Conservation (phyloP, 1,140 invertebrate genomes). For the Babylonia areolata region DNA sequence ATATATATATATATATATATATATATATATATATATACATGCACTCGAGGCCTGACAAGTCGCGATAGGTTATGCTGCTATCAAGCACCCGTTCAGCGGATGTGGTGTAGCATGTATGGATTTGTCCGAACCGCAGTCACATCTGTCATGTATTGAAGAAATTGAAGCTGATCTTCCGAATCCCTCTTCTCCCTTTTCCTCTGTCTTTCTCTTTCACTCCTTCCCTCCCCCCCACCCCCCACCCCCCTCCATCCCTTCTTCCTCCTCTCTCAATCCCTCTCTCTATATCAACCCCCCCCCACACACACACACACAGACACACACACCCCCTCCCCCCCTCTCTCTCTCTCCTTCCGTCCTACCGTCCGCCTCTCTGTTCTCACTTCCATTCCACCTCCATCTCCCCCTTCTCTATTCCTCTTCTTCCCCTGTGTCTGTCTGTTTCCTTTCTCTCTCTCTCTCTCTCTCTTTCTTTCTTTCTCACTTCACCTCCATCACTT, state of each 20-base stretch:
- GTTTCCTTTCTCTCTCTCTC: background rate
- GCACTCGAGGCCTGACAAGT: no score
- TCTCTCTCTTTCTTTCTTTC: background rate
- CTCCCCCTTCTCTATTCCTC: conserved; percentile 1
- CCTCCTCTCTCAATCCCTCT: conserved; percentile 31
- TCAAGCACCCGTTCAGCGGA: no score
- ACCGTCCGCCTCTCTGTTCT: conserved; percentile 5
- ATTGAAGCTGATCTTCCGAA: no score
- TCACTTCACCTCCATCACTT: background rate
- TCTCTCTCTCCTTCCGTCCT: conserved; percentile 15
- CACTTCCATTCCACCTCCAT: conserved; percentile 7
- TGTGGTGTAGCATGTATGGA: no score
- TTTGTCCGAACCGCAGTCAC: no score
- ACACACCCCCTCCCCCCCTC: conserved; percentile 2
- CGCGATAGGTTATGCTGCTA: no score
- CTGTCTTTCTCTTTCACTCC: conserved; percentile 26
- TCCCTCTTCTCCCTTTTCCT: no score
- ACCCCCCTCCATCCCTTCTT: conserved; percentile 17
- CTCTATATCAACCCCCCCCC: conserved; percentile 1
- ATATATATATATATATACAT: no score
- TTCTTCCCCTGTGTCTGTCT: background rate
- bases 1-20: no score
- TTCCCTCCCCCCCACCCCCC: conserved; percentile 7
- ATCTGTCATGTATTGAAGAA: no score
- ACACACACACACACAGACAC: no score